phyloP scores from a whole-genome alignment of 2,888 invertebrate species.

The Rhyacophila evoluta region DNA sequence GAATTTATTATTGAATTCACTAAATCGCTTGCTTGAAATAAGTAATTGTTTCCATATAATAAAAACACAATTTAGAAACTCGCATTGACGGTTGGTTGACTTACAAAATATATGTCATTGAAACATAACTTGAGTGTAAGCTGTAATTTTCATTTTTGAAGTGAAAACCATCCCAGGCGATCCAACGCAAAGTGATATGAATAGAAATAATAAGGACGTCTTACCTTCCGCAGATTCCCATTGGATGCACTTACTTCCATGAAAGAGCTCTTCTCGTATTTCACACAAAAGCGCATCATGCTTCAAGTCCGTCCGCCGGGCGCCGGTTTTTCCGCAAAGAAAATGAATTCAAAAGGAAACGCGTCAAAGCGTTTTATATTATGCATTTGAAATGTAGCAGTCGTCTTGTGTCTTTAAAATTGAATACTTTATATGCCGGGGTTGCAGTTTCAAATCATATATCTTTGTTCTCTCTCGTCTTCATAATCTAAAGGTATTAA shows the following conservation, averaged over 20 bases:
- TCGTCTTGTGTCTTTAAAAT: not conserved
- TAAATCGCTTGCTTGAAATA: no score
- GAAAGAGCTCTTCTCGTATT: not conserved
- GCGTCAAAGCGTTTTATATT: not conserved
- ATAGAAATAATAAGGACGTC: not conserved
- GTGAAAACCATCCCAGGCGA: not conserved
- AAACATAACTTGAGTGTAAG: not conserved
- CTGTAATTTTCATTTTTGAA: not conserved
- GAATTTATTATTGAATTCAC: no score
- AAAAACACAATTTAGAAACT: no score
- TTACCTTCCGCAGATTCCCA: not conserved
- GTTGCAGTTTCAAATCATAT: no score
- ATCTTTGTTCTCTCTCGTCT: no score
- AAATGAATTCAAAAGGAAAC: not conserved
- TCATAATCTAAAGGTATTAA: no score
- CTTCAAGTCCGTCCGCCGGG: not conserved
- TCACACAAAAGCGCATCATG: conserved; percentile 17
- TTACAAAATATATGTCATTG: not conserved
- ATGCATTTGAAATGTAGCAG: not conserved
- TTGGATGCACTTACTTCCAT: not conserved
- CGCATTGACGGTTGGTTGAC: no score
- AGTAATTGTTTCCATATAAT: no score
- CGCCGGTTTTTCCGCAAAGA: not conserved
- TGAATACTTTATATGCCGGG: no score
- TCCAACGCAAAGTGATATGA: not conserved